Evolutionary conservation across 2,113 vertebrate genomes (phyloP), one percentile per base, ranked within the genome.

Genomic region (Stercorarius parasiticus): DNA sequence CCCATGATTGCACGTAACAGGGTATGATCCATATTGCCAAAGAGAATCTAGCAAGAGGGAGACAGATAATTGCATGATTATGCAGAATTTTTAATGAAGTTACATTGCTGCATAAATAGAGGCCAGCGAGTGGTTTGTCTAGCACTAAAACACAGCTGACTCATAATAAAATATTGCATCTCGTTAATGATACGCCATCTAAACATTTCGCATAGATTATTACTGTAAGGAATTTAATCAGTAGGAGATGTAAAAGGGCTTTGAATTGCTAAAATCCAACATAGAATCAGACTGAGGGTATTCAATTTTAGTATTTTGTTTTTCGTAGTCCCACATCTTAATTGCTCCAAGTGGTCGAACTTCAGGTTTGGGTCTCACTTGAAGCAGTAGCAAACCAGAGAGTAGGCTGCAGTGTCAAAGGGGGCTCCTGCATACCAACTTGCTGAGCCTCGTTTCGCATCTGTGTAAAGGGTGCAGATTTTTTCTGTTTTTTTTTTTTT

Each of bases 311-410:
- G 34, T 15, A 3, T 8, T 34, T 77, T 18, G 23, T 1, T 13
- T 55, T 47, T 36, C 21, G 0, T 1, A 11, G 1, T 18, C 19
- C 25, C 13, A 0, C 2, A 2, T 32, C 5, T 2, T 4, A 16
- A 1, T 5, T 20, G 42, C 61, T 88, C 34, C 18, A 4, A 6
- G n/a, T 8, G 19, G 30, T 69, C 29, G 23, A 13, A 10, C 42
- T 20, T 49, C 38, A 45, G 20, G 1, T 42, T 40, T 26, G 20
- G 17, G 2, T 19, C 36, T 69, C 21, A 6, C 21, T 7, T 9
- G 56, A 42, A 30, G 29, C 8, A 10, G 56, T 1, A 30, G 49
- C 25, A 40, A 66, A 36, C 12, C 20, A 34, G 74, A 20, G 42
- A 9, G 47, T 2, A 10, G 32, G 36, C 29, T 40, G 72, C 47